Conservation (phyloP, 1,140 invertebrate genomes). For the Hyles vespertilio region DNA sequence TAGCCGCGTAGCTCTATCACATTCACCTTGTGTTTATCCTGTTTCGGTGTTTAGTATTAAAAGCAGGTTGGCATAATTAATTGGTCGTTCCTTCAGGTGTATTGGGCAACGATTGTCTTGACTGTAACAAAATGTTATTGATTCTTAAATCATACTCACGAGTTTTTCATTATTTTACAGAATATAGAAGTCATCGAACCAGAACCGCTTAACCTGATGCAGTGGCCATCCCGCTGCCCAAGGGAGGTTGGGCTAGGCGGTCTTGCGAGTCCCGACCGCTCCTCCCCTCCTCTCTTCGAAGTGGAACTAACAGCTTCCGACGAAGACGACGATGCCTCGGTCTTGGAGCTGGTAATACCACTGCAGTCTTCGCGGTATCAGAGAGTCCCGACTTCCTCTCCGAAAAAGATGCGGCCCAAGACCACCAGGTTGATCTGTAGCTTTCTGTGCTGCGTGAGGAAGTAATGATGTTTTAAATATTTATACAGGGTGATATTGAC, state of each 20-base stretch:
- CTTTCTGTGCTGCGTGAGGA: conserved; percentile 37
- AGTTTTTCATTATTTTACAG: not conserved
- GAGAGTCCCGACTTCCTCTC: conserved; percentile 31
- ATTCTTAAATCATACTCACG: no score
- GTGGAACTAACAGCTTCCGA: conserved; percentile 64
- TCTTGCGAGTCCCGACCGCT: conserved; percentile 26
- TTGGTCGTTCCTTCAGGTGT: no score
- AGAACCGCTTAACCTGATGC: not conserved
- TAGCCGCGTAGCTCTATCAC: no score
- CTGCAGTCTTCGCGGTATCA: conserved; percentile 39
- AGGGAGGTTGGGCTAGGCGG: not conserved
- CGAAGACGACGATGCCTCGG: conserved; percentile 59
- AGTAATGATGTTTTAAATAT: conserved; percentile 1
- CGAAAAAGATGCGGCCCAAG: conserved; percentile 29
- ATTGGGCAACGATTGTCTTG: no score
- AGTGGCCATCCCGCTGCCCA: conserved; percentile 9
- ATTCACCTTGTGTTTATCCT: no score
- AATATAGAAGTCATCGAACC: no score
- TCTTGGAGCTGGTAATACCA: conserved; percentile 60
- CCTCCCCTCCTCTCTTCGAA: conserved; percentile 52
- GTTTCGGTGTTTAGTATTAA: no score
- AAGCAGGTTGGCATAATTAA: no score
- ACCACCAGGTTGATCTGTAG: conserved; percentile 21
- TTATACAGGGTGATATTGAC: not conserved
- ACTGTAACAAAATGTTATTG: no score